Percentiles rank a stretch among this genome's conserved stretches.
These are phyloP conservation scores for Orius laevigatus DNA, from an alignment of 1,140 invertebrate species.

Conservation along the genomic window DNA sequence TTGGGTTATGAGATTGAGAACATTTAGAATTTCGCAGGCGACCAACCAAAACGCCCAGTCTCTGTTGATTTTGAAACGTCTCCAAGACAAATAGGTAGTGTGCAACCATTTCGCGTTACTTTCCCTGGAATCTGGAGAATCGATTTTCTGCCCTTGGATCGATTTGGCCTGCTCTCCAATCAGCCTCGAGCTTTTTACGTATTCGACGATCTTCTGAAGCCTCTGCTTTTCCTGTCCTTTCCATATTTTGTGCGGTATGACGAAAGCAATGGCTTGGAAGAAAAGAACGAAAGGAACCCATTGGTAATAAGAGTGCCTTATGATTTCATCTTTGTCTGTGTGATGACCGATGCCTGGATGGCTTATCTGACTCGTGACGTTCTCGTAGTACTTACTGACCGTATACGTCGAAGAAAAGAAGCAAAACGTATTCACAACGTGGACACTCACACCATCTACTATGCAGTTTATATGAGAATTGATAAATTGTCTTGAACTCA, in stretches of 20 bases:
- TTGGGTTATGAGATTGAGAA: conserved; percentile 32
- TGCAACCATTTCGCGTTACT: neutral
- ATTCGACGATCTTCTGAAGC: conserved; percentile 27
- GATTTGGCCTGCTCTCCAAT: conserved; percentile 32
- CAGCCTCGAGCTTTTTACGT: conserved; percentile 25
- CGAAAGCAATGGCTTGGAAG: conserved; percentile 59
- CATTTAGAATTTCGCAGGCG: conserved; percentile 30
- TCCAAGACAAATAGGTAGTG: neutral
- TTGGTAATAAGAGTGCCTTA: conserved; percentile 70
- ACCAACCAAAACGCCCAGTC: conserved; percentile 26
- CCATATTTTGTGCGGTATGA: conserved; percentile 56
- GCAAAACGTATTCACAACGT: conserved; percentile 53
- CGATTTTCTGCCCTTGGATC: conserved; percentile 28
- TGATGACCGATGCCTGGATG: conserved; percentile 26
- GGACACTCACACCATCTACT: conserved; percentile 31
- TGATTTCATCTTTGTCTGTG: conserved; percentile 32
- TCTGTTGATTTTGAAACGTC: conserved; percentile 9
- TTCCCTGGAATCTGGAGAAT: neutral
- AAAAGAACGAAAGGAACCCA: conserved; percentile 72
- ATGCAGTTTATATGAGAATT: conserved; percentile 89
- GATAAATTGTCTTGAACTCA: conserved; percentile 85
- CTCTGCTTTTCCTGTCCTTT: conserved; percentile 52
- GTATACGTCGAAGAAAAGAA: conserved; percentile 63
- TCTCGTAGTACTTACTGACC: conserved; percentile 22
- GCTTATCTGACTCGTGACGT: conserved; percentile 17